phyloP scores from a whole-genome alignment of 1,140 invertebrate genomes.

The Monomorium pharaonis region DNA sequence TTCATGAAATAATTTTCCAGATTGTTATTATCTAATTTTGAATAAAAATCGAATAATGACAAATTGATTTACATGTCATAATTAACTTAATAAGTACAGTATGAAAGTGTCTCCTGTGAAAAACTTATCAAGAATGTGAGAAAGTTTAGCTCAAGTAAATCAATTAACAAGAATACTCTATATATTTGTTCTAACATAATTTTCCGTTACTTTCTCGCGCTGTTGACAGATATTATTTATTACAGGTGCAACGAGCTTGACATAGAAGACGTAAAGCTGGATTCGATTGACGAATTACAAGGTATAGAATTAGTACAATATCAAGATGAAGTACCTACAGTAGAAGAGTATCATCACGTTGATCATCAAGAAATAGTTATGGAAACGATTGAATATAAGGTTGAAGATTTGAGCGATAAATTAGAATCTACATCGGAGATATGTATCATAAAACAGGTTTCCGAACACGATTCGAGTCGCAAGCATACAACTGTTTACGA shows the following conservation, averaged over 20 bases:
- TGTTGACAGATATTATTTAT: conserved; percentile 70
- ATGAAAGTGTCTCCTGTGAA: conserved; percentile 2
- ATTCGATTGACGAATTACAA: conserved; percentile 43
- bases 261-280: conserved; percentile 53
- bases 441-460: background rate
- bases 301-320: conserved; percentile 58
- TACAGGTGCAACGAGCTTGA: conserved; percentile 68
- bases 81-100: background rate
- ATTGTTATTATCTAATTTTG: background rate
- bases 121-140: conserved; percentile 7
- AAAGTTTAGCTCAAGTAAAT: conserved; percentile 20
- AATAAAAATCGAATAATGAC: background rate
- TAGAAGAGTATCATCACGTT: conserved; percentile 60
- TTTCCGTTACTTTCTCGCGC: conserved; percentile 12
- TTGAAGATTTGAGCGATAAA: conserved; percentile 13
- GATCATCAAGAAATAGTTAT: conserved; percentile 58
- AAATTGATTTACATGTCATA: background rate
- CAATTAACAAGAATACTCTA: background rate
- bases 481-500: conserved; percentile 55
- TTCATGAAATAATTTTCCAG: background rate
- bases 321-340: conserved; percentile 30
- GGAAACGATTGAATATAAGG: conserved; percentile 45
- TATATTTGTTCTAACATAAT: conserved; percentile 7
- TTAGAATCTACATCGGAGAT: background rate
- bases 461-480: background rate